Percentiles rank a stretch among this genome's conserved stretches.
These are phyloP conservation scores for Styela plicata DNA, from an alignment of 23 tunicate species.

Conservation along the genomic window DNA sequence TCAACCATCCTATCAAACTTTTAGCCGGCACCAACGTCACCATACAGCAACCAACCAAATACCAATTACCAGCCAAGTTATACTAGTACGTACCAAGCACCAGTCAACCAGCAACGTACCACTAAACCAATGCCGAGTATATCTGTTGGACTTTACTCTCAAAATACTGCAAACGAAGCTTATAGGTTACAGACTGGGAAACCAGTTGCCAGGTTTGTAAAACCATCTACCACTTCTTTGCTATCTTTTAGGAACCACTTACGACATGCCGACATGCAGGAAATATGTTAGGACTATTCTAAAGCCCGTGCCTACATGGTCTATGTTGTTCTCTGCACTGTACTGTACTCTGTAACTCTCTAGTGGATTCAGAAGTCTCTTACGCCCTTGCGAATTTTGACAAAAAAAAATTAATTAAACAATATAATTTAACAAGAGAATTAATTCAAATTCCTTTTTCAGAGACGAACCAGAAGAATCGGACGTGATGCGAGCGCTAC, in stretches of 20 bases:
- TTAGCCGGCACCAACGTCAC: background rate
- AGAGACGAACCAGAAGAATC: conserved; percentile 17
- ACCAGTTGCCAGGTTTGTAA: conserved; percentile 12
- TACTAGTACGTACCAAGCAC: background rate
- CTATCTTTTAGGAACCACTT: no score
- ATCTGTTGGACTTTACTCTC: conserved; percentile 57
- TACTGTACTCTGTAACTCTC: no score
- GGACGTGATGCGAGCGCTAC: conserved; percentile 73
- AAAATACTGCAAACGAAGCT: conserved; percentile 33
- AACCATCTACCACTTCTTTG: no score
- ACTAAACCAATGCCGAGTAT: conserved; percentile 46
- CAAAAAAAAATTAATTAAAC: no score
- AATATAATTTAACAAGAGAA: background rate
- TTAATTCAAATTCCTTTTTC: background rate
- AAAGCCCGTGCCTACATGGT: no score
- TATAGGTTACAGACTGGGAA: conserved; percentile 33
- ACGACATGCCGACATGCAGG: no score
- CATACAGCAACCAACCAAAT: conserved; percentile 18
- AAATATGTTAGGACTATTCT: no score
- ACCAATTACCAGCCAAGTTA: conserved; percentile 5
- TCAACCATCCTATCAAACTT: no score
- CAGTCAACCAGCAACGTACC: background rate
- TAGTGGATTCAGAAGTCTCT: background rate
- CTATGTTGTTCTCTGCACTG: no score
- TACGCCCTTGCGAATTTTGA: no score